Conservation (phyloP, 2,888 invertebrate genomes). For the Polia nebulosa region DNA sequence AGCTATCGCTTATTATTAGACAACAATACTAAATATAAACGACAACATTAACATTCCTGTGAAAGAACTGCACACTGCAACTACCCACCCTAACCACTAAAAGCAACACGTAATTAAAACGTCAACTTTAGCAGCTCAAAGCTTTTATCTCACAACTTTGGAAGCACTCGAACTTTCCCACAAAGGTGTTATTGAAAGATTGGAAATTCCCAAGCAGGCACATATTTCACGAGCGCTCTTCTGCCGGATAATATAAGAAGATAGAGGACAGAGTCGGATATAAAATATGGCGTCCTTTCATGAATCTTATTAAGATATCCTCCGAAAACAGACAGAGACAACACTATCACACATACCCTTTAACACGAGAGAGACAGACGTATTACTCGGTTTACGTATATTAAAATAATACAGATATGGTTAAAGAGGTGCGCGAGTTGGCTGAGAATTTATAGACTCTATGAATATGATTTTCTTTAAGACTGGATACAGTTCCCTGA, state of each 20-base stretch:
- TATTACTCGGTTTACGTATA: constrained; percentile 87
- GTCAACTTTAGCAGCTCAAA: constrained; percentile 55
- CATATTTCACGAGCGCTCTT: constrained; percentile 89
- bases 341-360: constrained; percentile 65
- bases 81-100: constrained; percentile 9
- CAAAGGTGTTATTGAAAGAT: constrained; percentile 90
- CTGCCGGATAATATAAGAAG: constrained; percentile 91
- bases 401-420: constrained; percentile 89
- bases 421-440: constrained; percentile 88
- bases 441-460: constrained; percentile 87
- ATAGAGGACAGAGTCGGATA: constrained; percentile 92
- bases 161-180: constrained; percentile 79
- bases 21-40: too few relatives aligned
- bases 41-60: neutral
- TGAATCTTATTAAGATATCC: constrained; percentile 96
- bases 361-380: constrained; percentile 70
- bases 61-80: constrained; percentile 14
- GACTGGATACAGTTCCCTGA: constrained; percentile 84
- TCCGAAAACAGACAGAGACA: constrained; percentile 89
- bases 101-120: constrained; percentile 53
- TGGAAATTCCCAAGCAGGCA: constrained; percentile 89
- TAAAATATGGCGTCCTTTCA: constrained; percentile 96
- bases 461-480: constrained; percentile 91
- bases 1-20: neutral
- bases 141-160: constrained; percentile 75